These are phyloP conservation scores for Heterohyrax brucei DNA, from an alignment of 2,797 vertebrate genomes.

Conservation along the genomic window DNA sequence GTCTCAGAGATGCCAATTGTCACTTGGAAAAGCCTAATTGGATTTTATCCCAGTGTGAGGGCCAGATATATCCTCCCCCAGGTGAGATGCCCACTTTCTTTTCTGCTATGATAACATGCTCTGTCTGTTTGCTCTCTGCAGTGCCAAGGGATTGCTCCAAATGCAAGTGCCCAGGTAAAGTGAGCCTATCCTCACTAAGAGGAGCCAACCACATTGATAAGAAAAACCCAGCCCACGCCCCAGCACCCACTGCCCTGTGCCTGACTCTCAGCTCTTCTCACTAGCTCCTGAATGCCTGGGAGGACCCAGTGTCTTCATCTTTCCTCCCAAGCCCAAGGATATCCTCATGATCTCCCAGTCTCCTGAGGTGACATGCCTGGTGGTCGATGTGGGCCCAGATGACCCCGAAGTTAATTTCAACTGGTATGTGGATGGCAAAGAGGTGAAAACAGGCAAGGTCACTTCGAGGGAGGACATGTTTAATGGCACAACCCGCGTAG, in stretches of 20 bases:
- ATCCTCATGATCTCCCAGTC: background rate
- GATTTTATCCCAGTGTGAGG: background rate
- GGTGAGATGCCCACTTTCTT: fast-evolving
- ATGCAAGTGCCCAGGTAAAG: background rate
- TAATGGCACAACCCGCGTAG: constrained; percentile 72
- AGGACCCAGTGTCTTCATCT: constrained; percentile 67
- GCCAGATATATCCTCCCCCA: fast-evolving
- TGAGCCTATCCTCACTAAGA: fast-evolving
- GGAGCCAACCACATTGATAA: fast-evolving
- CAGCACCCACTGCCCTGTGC: fast-evolving
- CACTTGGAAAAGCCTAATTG: background rate
- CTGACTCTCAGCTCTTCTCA: background rate
- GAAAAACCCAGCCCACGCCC: background rate
- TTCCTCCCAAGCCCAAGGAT: constrained; percentile 79
- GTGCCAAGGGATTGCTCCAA: background rate
- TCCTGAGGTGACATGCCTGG: constrained; percentile 63
- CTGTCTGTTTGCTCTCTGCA: constrained; percentile 27
- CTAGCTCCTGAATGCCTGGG: no score
- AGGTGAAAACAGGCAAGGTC: fast-evolving
- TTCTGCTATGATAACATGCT: background rate
- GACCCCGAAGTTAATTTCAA: background rate
- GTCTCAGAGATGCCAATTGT: background rate
- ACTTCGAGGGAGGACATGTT: fast-evolving
- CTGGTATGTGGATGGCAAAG: background rate
- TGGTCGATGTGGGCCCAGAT: constrained; percentile 34